These are phyloP conservation scores for Dendrolimus pini DNA, from an alignment of 2,888 invertebrate genomes.

Conservation along the genomic window DNA sequence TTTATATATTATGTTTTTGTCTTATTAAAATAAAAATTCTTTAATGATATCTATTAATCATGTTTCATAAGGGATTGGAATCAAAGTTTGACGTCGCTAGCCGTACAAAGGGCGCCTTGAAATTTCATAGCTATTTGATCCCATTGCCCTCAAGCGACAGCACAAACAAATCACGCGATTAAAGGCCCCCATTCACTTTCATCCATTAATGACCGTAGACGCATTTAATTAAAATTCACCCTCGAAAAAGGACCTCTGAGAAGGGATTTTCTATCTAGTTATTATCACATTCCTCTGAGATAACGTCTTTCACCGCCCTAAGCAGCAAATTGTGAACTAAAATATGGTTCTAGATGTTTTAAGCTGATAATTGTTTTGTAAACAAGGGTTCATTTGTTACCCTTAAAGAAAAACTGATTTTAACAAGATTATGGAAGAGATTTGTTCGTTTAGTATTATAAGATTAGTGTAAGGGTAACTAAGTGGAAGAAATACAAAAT, in stretches of 20 bases:
- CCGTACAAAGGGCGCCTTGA: constrained; percentile 6
- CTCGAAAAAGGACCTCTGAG: constrained; percentile 34
- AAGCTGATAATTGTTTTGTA: constrained; percentile 28
- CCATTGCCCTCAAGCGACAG: constrained; percentile 38
- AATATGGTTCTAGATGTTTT: constrained; percentile 20
- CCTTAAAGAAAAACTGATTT: background rate
- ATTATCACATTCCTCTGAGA: constrained; percentile 57
- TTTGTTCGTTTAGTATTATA: too few relatives aligned
- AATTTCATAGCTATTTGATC: constrained; percentile 31
- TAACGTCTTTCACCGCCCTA: constrained; percentile 24
- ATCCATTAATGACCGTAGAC: constrained; percentile 66
- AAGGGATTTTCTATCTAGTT: constrained; percentile 60
- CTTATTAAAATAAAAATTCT: too few relatives aligned
- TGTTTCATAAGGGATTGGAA: background rate
- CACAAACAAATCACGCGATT: constrained; percentile 69
- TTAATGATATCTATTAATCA: background rate
- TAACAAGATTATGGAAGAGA: too few relatives aligned
- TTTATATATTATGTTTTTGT: too few relatives aligned
- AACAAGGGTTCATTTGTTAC: constrained; percentile 5
- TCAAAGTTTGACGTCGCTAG: background rate
- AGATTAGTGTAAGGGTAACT: too few relatives aligned
- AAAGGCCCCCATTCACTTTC: constrained; percentile 61
- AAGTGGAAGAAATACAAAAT: too few relatives aligned
- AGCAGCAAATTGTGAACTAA: constrained; percentile 23
- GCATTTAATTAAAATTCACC: constrained; percentile 74